Evolutionary conservation across 2,113 vertebrate species (phyloP).

Genomic region (Hippocampus barbouri): DNA sequence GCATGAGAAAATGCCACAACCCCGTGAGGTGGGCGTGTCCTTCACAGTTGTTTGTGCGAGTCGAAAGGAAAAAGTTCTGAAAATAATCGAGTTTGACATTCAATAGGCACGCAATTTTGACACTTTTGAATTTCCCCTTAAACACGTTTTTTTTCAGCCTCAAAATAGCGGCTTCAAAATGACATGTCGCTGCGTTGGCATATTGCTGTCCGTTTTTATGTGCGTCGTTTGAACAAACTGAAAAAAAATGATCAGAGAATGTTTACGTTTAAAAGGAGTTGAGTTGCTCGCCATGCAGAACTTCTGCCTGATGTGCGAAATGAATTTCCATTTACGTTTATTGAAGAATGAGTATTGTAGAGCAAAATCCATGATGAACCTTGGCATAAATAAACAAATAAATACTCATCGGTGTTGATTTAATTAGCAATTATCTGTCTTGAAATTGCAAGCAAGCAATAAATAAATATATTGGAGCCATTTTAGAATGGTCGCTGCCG

Average conservation of each 20-base stretch:
- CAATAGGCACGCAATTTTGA: no score
- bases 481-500: neutral
- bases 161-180: no score
- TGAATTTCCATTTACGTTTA: neutral
- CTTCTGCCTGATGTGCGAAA: neutral
- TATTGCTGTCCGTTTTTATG: no score
- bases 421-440: neutral
- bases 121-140: no score
- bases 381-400: neutral
- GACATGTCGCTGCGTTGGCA: no score
- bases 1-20: conserved; percentile 1
- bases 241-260: no score
- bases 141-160: no score
- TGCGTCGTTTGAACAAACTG: no score
- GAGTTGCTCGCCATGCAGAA: neutral
- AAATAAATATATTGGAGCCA: no score
- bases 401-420: neutral
- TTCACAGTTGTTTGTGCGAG: neutral
- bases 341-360: neutral
- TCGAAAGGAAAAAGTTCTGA: neutral
- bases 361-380: neutral
- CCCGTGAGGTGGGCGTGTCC: neutral
- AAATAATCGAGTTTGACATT: neutral
- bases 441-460: neutral
- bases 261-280: no score